Evolutionary conservation across 2,888 invertebrate genomes (phyloP).

Genomic region (Pristionchus maxplancki): DNA sequence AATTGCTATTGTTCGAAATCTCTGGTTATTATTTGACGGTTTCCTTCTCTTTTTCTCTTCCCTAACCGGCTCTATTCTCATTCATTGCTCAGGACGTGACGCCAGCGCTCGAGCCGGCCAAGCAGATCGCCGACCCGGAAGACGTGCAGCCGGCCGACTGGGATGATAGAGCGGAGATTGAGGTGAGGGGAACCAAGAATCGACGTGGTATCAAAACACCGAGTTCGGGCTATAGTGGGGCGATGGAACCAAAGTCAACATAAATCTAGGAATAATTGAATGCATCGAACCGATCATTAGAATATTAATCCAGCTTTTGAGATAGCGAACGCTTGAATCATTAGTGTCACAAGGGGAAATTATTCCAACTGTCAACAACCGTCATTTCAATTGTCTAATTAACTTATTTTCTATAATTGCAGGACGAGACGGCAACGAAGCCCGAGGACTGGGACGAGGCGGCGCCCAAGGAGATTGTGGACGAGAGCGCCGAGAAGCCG

Average conservation of each 20-base stretch:
- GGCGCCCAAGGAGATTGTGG: slow-evolving; percentile 89
- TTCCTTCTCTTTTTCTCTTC: no score
- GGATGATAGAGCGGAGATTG: slow-evolving; percentile 85
- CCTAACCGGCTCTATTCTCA: no score
- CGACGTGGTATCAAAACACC: not conserved
- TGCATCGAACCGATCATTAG: no score
- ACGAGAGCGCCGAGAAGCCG: slow-evolving; percentile 71
- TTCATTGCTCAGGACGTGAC: slow-evolving; percentile 68
- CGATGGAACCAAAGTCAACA: no score
- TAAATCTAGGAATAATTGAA: no score
- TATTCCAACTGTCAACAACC: no score
- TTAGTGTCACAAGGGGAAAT: not conserved
- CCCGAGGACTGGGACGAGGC: slow-evolving; percentile 92
- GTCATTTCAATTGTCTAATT: not conserved
- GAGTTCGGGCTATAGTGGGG: no score
- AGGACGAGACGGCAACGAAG: slow-evolving; percentile 82
- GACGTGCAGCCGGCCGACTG: slow-evolving; percentile 90
- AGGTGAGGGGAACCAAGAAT: slow-evolving; percentile 78
- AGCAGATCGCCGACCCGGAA: slow-evolving; percentile 92
- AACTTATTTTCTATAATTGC: not conserved
- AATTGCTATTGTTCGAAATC: no score
- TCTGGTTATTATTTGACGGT: no score
- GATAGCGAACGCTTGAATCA: not conserved
- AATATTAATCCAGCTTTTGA: not conserved
- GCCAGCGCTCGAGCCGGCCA: slow-evolving; percentile 94